Percentiles rank a stretch among this genome's conserved stretches.
phyloP scores from a whole-genome alignment of 2,113 vertebrate genomes.

The Ornithorhynchus anatinus region DNA sequence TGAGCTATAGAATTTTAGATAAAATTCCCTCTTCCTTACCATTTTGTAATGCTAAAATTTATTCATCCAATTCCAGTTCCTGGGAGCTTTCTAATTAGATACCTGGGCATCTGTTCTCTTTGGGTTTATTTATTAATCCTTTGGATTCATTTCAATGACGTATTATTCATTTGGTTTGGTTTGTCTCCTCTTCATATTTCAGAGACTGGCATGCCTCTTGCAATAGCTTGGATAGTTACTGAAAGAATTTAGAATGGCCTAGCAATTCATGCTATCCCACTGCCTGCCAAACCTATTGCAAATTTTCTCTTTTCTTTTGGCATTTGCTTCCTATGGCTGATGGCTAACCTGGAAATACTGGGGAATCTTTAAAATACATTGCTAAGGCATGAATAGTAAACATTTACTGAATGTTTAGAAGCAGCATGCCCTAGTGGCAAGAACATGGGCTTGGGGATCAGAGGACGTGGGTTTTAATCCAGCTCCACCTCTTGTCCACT shows the following conservation, averaged over 20 bases:
- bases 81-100: conserved; percentile 36
- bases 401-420: no score
- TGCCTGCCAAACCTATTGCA: conserved; percentile 6
- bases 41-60: not conserved
- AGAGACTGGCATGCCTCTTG: not conserved
- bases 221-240: conserved; percentile 22
- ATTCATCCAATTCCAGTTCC: not conserved
- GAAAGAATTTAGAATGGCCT: conserved; percentile 4
- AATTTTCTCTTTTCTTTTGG: not conserved
- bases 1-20: not conserved
- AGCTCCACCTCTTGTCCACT: no score
- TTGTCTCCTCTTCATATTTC: conserved; percentile 20
- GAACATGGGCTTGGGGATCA: no score
- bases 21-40: not conserved
- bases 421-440: no score
- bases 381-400: no score
- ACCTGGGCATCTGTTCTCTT: not conserved
- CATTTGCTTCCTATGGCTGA: not conserved
- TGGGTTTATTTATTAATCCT: conserved; percentile 13
- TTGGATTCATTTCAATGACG: conserved; percentile 2
- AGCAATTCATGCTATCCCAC: not conserved
- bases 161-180: not conserved
- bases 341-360: no score
- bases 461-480: no score
- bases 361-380: no score